These are phyloP conservation scores for Emberiza fucata DNA, from an alignment of 2,113 vertebrate species.

Conservation along the genomic window DNA sequence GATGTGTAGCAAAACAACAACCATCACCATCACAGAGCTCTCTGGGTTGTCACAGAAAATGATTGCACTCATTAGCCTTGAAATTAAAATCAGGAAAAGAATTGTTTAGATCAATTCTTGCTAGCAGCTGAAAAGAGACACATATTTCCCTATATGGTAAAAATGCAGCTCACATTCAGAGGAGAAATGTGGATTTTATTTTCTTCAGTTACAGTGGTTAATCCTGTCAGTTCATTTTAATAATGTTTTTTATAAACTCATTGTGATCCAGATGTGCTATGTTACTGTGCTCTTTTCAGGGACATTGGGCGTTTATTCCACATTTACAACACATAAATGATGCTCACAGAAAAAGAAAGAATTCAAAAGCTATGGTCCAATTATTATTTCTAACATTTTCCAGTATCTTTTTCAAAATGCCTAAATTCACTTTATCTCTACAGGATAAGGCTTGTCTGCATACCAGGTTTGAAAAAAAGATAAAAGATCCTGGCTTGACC, in stretches of 20 bases:
- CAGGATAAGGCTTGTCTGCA: constrained; percentile 30
- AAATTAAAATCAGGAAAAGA: constrained; percentile 2
- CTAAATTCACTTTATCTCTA: neutral
- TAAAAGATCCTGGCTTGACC: constrained; percentile 52
- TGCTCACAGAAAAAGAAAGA: neutral
- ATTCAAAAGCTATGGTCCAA: neutral
- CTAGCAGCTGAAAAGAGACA: neutral
- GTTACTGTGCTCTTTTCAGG: neutral
- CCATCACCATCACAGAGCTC: neutral
- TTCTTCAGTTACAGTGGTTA: constrained; percentile 16
- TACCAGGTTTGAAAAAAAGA: constrained; percentile 8
- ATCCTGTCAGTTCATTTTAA: constrained; percentile 39
- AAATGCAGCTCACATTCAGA: constrained; percentile 2
- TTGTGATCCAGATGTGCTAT: constrained; percentile 24
- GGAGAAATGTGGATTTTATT: constrained; percentile 53
- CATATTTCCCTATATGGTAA: constrained; percentile 44
- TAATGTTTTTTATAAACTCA: constrained; percentile 24
- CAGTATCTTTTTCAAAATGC: neutral
- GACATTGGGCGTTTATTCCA: neutral
- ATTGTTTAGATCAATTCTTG: constrained; percentile 28
- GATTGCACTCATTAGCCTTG: constrained; percentile 5
- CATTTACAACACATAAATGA: neutral
- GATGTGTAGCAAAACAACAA: constrained; percentile 29
- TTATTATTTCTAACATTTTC: neutral
- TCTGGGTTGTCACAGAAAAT: neutral